Evolutionary conservation across 2,797 vertebrate species (phyloP), one percentile per base, ranked within the genome.

Genomic region (Rhyacichthys aspro): DNA sequence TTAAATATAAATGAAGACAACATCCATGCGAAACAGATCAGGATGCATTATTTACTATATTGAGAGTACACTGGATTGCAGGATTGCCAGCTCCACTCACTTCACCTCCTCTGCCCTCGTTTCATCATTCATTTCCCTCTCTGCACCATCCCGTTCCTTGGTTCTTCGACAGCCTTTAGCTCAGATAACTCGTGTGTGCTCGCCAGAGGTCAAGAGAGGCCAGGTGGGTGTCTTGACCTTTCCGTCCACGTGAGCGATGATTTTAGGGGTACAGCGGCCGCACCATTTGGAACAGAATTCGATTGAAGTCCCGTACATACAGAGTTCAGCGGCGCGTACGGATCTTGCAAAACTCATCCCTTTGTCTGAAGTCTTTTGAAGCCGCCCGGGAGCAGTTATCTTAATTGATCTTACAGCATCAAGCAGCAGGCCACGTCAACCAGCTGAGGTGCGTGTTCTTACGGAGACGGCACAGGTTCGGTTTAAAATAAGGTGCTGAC

Each of bases 1-100:
- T 89, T 83, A 87, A 90, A 85, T 76, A 85, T 88, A 63, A 67
- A 89, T 85, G 85, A 86, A 72, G 77, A 75, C 74, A 83, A 79
- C 74, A 76, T 74, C 63, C 59, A 79, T 37, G 71, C 77, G 75
- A 81, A 83, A 63, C 49, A 61, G 59, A 42, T 39, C 42, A 0
- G 43, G 49, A 39, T 89, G 56, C 71, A 82, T 85, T 84, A 90
- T 90, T 88, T 38, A 88, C 63, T 64, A 63, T 73, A 47, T 42
- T 43, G 76, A 74, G 69, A 79, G 70, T 66, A 68, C 57, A 45
- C 55, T 54, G 58, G 78, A 76, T n/a, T n/a, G 81, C 38, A 48
- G 14, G 15, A 33, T 36, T 79, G 77, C 78, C 66, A 73, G 67
- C 62, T 70, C 70, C 72, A 81, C 70, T 79, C 42, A 14, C 49